Evolutionary conservation across 1,140 invertebrate species (phyloP).

Genomic region (Aculops lycopersici): DNA sequence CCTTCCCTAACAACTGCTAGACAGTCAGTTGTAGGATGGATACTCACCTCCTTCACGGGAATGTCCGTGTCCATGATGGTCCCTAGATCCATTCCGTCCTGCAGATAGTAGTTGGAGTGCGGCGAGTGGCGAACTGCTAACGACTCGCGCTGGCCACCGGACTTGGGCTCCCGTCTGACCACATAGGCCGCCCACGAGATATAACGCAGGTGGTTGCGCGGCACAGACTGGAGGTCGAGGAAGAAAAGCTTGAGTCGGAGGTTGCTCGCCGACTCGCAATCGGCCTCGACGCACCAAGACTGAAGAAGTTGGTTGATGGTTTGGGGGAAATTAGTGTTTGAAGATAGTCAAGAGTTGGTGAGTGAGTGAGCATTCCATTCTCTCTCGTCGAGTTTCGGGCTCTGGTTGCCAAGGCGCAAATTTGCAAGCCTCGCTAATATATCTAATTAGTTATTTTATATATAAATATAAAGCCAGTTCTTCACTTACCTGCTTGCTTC

Average conservation of each 20-base stretch:
- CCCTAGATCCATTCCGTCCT: conserved; percentile 43
- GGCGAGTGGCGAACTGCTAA: conserved; percentile 33
- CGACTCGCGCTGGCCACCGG: conserved; percentile 9
- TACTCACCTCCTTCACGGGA: conserved; percentile 33
- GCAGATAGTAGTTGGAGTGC: conserved; percentile 48
- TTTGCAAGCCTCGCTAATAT: no score
- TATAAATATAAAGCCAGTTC: no score
- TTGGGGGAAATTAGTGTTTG: no score
- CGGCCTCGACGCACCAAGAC: conserved; percentile 36
- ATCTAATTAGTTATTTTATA: no score
- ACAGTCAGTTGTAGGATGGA: conserved; percentile 1
- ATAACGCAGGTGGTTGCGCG: conserved; percentile 37
- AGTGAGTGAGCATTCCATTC: no score
- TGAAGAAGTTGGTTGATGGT: no score
- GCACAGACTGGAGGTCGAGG: conserved; percentile 50
- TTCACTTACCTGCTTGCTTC: conserved; percentile 28
- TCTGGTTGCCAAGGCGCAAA: no score
- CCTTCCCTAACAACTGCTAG: background rate
- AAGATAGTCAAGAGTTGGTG: no score
- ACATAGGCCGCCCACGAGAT: conserved; percentile 45
- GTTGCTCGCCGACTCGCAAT: conserved; percentile 41
- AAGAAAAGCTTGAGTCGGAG: conserved; percentile 36
- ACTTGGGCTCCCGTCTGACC: conserved; percentile 16
- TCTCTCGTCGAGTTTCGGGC: no score
- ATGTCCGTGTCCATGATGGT: conserved; percentile 50